Conservation (phyloP, 2,797 vertebrate genomes). For the Dendrocincla tyrannina region DNA sequence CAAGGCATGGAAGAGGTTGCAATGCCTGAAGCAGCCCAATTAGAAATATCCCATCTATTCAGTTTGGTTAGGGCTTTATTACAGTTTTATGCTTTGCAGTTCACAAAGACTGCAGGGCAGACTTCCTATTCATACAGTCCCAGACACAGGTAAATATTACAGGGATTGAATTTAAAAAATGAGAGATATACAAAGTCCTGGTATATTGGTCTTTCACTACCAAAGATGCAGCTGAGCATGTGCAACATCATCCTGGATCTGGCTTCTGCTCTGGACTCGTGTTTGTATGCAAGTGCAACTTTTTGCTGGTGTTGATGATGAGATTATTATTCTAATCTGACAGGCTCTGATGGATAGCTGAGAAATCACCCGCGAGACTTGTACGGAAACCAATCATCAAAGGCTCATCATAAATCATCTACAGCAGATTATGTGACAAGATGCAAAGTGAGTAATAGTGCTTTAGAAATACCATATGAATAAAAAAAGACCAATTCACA, state of each 20-base stretch:
- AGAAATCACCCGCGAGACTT: conserved; percentile 18
- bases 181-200: neutral
- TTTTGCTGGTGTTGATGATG: neutral
- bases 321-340: conserved; percentile 36
- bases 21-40: neutral
- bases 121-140: neutral
- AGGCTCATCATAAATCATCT: neutral
- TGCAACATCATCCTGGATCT: neutral
- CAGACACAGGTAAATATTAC: neutral
- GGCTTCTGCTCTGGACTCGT: neutral
- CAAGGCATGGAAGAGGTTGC: neutral
- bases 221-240: neutral
- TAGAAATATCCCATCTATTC: neutral
- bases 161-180: neutral
- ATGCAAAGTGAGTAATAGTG: neutral
- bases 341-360: neutral
- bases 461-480: neutral
- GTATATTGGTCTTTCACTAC: neutral
- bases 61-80: neutral
- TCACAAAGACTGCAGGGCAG: neutral
- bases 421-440: conserved; percentile 22
- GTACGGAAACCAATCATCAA: neutral
- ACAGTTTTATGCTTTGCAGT: neutral
- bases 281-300: neutral
- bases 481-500: neutral